Conservation (phyloP, 1,140 invertebrate genomes). For the Papilio machaon region DNA sequence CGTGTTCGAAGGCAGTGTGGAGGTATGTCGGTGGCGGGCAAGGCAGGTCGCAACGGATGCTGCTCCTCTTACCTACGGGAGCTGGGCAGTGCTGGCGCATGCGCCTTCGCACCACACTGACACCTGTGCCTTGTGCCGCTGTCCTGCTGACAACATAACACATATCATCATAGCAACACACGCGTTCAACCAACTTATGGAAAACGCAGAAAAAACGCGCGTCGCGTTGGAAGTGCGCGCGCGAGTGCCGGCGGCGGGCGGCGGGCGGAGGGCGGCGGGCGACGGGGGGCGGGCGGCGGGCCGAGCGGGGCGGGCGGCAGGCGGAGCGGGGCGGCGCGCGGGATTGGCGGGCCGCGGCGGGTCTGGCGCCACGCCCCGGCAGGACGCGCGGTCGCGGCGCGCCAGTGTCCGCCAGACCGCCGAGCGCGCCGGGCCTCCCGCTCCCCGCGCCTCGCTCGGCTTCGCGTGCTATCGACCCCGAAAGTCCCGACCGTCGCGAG, state of each 20-base stretch:
- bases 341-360: no score
- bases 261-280: slow-evolving; percentile 35
- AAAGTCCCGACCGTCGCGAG: slow-evolving; percentile 68
- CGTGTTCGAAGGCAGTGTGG: neutral
- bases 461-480: no score
- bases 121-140: neutral
- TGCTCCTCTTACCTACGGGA: slow-evolving; percentile 11
- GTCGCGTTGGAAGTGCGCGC: slow-evolving; percentile 44
- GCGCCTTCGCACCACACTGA: neutral
- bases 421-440: no score
- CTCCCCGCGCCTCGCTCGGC: no score
- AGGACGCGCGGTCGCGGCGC: no score
- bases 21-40: neutral
- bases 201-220: neutral
- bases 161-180: slow-evolving; percentile 1
- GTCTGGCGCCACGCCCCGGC: no score
- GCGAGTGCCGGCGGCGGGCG: slow-evolving; percentile 45
- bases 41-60: neutral
- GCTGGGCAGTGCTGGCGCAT: neutral
- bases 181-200: neutral
- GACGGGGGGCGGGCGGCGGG: no score
- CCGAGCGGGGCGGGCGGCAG: no score
- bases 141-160: neutral
- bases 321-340: no score
- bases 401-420: no score